Percentiles rank a stretch among this genome's conserved stretches.
Conservation (phyloP, 2,797 vertebrate genomes). For the Betta splendens region DNA sequence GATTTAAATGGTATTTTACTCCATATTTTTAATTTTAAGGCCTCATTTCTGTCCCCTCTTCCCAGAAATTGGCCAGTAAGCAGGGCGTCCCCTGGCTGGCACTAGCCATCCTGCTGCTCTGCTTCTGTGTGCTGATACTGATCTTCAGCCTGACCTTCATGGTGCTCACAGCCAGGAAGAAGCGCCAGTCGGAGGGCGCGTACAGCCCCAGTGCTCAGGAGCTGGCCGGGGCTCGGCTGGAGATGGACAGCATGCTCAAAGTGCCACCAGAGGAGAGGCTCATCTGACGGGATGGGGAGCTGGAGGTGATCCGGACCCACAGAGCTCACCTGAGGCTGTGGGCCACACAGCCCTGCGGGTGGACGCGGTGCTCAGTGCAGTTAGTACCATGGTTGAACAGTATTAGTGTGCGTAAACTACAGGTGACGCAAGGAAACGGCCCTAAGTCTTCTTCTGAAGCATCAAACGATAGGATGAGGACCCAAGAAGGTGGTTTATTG, state of each 20-base stretch:
- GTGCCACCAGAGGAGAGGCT: conserved; percentile 94
- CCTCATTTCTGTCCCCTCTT: background rate
- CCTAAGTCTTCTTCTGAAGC: conserved; percentile 1
- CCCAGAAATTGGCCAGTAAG: conserved; percentile 86
- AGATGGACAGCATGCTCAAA: conserved; percentile 98
- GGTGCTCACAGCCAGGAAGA: conserved; percentile 90
- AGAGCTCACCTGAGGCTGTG: background rate
- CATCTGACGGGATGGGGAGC: conserved; percentile 78
- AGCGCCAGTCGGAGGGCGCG: conserved; percentile 93
- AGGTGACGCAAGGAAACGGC: background rate
- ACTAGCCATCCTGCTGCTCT: conserved; percentile 88
- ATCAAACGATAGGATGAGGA: background rate
- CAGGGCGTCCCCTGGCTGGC: conserved; percentile 86
- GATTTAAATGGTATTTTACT: background rate
- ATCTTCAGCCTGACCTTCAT: conserved; percentile 86
- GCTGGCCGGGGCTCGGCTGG: conserved; percentile 92
- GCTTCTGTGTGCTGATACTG: conserved; percentile 86
- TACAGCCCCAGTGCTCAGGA: conserved; percentile 96
- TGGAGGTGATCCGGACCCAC: background rate
- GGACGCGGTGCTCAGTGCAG: conserved; percentile 4
- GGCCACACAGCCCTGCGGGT: conserved; percentile 28
- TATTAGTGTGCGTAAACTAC: background rate
- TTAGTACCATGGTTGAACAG: background rate
- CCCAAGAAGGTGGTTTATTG: background rate
- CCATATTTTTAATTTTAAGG: background rate